Conservation (phyloP, 2,797 vertebrate genomes). For the Prionace glauca region DNA sequence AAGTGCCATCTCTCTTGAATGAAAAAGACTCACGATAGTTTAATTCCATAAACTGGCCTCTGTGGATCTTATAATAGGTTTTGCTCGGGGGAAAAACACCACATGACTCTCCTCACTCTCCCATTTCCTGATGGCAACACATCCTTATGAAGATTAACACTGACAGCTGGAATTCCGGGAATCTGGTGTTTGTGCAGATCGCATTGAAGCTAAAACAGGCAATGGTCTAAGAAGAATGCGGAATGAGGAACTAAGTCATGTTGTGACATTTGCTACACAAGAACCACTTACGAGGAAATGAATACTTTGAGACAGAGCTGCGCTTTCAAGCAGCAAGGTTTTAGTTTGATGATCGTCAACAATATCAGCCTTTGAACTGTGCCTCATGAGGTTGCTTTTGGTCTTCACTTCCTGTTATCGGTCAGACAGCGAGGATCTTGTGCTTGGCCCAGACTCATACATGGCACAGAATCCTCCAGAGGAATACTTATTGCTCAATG, state of each 20-base stretch:
- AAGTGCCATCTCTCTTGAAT: background rate
- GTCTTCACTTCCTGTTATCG: background rate
- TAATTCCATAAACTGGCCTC: background rate
- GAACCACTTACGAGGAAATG: background rate
- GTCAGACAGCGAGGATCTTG: background rate
- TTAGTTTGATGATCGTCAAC: background rate
- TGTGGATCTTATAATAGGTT: background rate
- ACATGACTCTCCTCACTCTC: background rate
- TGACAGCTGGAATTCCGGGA: slow-evolving; percentile 1
- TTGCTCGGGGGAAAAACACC: background rate
- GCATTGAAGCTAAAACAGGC: background rate
- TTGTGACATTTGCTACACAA: background rate
- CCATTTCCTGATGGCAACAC: background rate
- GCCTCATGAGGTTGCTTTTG: too few relatives aligned
- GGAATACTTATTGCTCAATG: background rate
- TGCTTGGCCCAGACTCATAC: background rate
- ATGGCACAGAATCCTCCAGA: background rate
- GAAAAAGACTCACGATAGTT: background rate
- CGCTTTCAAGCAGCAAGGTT: background rate
- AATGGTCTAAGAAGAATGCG: too few relatives aligned
- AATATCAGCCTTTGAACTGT: background rate
- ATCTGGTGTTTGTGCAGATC: background rate
- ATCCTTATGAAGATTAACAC: background rate
- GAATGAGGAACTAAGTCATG: background rate
- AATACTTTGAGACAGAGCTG: background rate